Conservation (phyloP, 2,113 vertebrate species). For the Psophia crepitans region DNA sequence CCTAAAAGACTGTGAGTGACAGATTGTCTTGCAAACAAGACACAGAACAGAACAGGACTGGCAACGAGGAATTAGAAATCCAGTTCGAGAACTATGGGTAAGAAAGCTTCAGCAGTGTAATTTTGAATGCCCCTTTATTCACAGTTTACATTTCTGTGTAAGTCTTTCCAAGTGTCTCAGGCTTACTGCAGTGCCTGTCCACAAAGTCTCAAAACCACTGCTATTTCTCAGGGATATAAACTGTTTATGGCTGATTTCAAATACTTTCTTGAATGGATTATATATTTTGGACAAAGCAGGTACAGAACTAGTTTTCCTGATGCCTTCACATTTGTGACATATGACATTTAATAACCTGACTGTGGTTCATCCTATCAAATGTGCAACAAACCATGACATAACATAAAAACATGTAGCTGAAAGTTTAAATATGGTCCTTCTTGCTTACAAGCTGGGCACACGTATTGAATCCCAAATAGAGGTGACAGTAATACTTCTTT, state of each 20-base stretch:
- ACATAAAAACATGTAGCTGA: not conserved
- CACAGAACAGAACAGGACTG: not conserved
- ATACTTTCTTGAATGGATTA: not conserved
- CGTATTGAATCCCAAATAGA: not conserved
- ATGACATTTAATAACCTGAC: constrained; percentile 26
- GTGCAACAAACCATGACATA: constrained; percentile 20
- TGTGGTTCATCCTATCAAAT: constrained; percentile 4
- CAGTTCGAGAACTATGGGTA: not conserved
- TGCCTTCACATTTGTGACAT: not conserved
- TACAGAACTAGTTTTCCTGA: not conserved
- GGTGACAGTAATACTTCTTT: not conserved
- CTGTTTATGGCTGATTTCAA: not conserved
- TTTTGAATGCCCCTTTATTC: not conserved
- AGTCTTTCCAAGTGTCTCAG: not conserved
- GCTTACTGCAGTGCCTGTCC: not conserved
- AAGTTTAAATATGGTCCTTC: not conserved
- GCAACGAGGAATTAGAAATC: not conserved
- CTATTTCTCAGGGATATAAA: not conserved
- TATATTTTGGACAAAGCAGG: not conserved
- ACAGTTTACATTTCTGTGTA: not conserved
- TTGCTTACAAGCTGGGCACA: not conserved
- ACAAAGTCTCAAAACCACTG: not conserved
- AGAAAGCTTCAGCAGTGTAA: not conserved
- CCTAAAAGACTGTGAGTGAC: not conserved
- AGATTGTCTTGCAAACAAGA: not conserved